Conservation (phyloP, 2,797 vertebrate genomes). For the Notamacropus eugenii region DNA sequence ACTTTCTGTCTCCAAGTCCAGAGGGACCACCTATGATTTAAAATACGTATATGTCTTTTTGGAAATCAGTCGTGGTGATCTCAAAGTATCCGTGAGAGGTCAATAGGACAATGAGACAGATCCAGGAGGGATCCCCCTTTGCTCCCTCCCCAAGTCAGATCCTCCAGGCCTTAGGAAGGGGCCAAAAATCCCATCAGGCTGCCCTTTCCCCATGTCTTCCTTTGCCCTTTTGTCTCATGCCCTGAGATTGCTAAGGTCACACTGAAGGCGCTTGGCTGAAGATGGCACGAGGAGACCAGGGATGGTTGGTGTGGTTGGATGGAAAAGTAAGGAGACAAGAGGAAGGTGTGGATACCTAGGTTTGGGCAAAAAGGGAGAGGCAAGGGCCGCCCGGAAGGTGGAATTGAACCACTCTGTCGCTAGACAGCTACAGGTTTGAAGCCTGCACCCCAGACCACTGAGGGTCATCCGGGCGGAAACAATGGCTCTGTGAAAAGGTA, state of each 20-base stretch:
- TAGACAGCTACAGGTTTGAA: slow-evolving; percentile 99
- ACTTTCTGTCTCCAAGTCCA: background rate
- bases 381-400: slow-evolving; percentile 91
- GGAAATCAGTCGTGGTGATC: background rate
- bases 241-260: background rate
- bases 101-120: background rate
- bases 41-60: background rate
- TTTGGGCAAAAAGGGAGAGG: no score
- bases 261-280: rapidly evolving
- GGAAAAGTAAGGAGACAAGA: no score
- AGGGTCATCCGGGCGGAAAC: slow-evolving; percentile 99
- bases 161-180: slow-evolving; percentile 20
- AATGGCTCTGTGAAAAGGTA: no score
- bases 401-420: slow-evolving; percentile 99
- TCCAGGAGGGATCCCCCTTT: background rate
- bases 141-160: background rate
- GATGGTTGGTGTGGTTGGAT: no score
- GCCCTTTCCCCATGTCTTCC: background rate
- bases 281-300: no score
- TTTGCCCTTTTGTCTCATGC: slow-evolving; percentile 41
- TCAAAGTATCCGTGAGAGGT: background rate
- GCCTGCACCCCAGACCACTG: slow-evolving; percentile 99
- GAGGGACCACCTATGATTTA: background rate
- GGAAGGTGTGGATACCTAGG: no score
- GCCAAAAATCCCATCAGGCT: slow-evolving; percentile 17